Evolutionary conservation across 2,888 invertebrate species (phyloP).

Genomic region (Anthoptus insignis): DNA sequence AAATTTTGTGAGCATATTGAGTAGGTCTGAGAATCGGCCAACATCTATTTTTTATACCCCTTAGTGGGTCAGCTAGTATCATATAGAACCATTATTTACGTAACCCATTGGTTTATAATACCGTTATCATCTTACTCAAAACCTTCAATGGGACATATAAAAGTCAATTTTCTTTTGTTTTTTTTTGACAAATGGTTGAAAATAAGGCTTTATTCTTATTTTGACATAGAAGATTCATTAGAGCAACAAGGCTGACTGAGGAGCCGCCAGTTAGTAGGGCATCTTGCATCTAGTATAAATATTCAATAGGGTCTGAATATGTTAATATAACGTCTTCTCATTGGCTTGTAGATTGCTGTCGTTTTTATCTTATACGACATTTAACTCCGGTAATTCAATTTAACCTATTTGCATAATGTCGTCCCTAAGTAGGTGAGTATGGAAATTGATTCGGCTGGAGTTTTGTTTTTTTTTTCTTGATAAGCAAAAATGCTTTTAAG

Average conservation of each 20-base stretch:
- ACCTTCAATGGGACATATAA: not conserved
- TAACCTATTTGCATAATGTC: slow-evolving; percentile 86
- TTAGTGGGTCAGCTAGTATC: too few relatives aligned
- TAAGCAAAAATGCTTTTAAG: slow-evolving; percentile 12
- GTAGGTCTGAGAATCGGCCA: too few relatives aligned
- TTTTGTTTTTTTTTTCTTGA: slow-evolving; percentile 43
- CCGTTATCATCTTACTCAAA: not conserved
- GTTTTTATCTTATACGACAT: slow-evolving; percentile 87
- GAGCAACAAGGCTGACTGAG: slow-evolving; percentile 76
- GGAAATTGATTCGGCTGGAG: slow-evolving; percentile 66
- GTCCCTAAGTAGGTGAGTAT: slow-evolving; percentile 83
- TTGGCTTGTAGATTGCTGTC: slow-evolving; percentile 86
- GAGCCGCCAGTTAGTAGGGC: slow-evolving; percentile 63
- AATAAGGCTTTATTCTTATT: slow-evolving; percentile 67
- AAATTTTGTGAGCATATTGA: too few relatives aligned
- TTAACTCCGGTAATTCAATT: slow-evolving; percentile 87
- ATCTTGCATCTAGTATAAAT: slow-evolving; percentile 75
- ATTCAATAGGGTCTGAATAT: slow-evolving; percentile 86
- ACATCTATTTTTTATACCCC: too few relatives aligned
- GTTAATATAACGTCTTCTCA: slow-evolving; percentile 83
- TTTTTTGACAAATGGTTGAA: not conserved
- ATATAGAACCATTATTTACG: too few relatives aligned
- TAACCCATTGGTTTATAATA: too few relatives aligned
- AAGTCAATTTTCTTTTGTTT: too few relatives aligned
- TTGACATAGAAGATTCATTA: slow-evolving; percentile 75